These are phyloP conservation scores for Chloropsis cyanopogon DNA, from an alignment of 2,113 vertebrate genomes.

Conservation along the genomic window DNA sequence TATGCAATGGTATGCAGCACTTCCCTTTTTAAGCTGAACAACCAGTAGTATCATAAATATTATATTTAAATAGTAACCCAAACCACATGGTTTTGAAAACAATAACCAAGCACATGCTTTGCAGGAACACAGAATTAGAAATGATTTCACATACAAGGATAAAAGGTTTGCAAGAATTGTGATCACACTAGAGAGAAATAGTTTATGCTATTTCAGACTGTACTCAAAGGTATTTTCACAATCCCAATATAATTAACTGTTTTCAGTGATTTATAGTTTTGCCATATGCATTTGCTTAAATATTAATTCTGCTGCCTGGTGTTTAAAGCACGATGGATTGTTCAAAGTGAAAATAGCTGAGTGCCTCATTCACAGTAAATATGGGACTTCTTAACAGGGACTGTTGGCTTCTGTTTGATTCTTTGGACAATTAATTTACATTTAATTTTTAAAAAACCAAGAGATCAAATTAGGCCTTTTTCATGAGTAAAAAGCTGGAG, in stretches of 20 bases:
- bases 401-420: neutral
- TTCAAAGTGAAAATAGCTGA: constrained; percentile 31
- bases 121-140: constrained; percentile 4
- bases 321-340: constrained; percentile 10
- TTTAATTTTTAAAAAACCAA: neutral
- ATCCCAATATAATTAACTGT: constrained; percentile 44
- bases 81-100: constrained; percentile 46
- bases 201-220: neutral
- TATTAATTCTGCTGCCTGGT: constrained; percentile 42
- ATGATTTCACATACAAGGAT: neutral
- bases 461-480: neutral
- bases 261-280: constrained; percentile 56
- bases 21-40: constrained; percentile 13
- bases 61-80: constrained; percentile 45
- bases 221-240: constrained; percentile 13
- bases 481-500: neutral
- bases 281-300: constrained; percentile 44
- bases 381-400: neutral
- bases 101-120: constrained; percentile 32
- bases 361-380: constrained; percentile 16
- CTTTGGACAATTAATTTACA: neutral
- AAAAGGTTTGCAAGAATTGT: constrained; percentile 18
- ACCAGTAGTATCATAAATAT: constrained; percentile 33
- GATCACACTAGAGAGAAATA: neutral
- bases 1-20: neutral